Base-by-base conservation (phyloP, 1,140 invertebrate species). In the Anthonomus grandis region DNA sequence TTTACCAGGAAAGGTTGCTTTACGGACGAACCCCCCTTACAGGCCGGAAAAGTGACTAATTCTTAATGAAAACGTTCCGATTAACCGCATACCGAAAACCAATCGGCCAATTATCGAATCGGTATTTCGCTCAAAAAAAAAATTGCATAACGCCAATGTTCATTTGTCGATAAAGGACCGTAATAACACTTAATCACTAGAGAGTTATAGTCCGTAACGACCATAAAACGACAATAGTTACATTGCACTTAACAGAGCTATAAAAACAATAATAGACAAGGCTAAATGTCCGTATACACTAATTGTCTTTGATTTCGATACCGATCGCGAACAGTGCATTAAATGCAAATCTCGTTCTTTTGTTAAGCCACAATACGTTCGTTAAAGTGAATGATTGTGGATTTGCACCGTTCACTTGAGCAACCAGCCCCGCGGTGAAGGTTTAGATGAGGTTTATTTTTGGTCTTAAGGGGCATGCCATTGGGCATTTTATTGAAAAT, bases 181-280 rank as follows among this genome's bases (percentile, higher is more conserved):
- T 47, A 47, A 47, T 47, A 47, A 47, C 45, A 47, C 45, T 47
- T 47, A 47, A 47, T 47, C 45, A 47, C 45, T 25, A 15, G 45
- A 31, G 45, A 47, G 25, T 47, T 47, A 47, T 47, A 6, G 45
- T 47, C 45, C 27, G 45, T 47, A 47, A 47, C 45, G 45, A 23
- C 22, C 22, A 45, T 45, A 45, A 45, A 45, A 45, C 22, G 42
- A 47, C 45, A 47, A 31, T 31, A 27, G 45, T 47, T 47, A 47
- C 24, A 27, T 27, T n/a, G 25, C 24, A 47, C 24, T 47, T 47
- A 47, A 47, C 45, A 47, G 24, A 47, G 45, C 45, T 19, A 47
- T 47, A 47, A 47, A 47, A 47, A 47, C 45, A 47, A 47, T 47
- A 47, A 47, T 31, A 47, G 45, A 47, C 45, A 47, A 47, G 45